These are phyloP conservation scores for Paradisaea rubra DNA, from an alignment of 2,113 vertebrate species.

Conservation along the genomic window DNA sequence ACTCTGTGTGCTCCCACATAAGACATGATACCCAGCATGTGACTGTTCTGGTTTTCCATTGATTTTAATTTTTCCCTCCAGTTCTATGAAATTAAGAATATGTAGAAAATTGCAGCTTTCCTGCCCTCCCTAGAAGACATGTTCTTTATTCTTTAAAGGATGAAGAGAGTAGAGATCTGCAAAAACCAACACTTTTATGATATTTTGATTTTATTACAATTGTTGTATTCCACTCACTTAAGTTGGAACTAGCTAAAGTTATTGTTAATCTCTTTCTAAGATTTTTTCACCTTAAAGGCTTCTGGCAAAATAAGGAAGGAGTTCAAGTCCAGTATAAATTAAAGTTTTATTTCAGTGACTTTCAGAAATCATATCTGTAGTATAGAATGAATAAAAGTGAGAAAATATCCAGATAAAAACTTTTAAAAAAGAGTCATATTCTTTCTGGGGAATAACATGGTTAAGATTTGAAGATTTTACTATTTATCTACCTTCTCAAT, in stretches of 20 bases:
- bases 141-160: not conserved
- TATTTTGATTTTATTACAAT: not conserved
- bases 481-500: not conserved
- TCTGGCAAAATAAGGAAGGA: not conserved
- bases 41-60: not conserved
- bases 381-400: not conserved
- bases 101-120: not conserved
- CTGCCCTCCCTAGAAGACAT: not conserved
- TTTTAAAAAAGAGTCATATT: accelerated
- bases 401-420: not conserved
- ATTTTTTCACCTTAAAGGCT: not conserved
- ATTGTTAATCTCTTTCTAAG: not conserved
- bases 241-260: not conserved
- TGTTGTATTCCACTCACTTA: not conserved
- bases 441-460: not conserved
- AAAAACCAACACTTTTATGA: not conserved
- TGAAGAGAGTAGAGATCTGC: not conserved
- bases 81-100: not conserved
- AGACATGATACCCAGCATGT: not conserved
- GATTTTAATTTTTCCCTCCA: not conserved
- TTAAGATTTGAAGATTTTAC: not conserved
- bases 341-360: not conserved
- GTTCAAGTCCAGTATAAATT: not conserved
- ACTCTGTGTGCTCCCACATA: not conserved
- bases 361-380: not conserved